Evolutionary conservation across 2,113 vertebrate genomes (phyloP).

Genomic region (Polypterus senegalus): DNA sequence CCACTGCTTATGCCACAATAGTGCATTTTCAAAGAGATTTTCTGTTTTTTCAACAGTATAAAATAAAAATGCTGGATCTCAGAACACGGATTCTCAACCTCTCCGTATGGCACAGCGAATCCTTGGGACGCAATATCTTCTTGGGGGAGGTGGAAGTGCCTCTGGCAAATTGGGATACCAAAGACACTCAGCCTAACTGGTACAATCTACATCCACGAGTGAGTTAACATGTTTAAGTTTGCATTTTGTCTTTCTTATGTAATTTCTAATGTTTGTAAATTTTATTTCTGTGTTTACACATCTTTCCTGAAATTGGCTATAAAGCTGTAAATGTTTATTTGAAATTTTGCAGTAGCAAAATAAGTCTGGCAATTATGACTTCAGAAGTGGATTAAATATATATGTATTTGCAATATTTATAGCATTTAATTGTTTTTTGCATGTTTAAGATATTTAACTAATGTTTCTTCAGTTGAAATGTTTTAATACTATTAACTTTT

Average conservation of each 20-base stretch:
- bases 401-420: neutral
- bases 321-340: no score
- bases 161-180: slow-evolving; percentile 78
- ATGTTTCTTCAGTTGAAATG: neutral
- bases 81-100: slow-evolving; percentile 70
- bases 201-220: slow-evolving; percentile 75
- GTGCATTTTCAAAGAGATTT: no score
- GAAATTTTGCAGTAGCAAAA: no score
- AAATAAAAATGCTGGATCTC: slow-evolving; percentile 62
- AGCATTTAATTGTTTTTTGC: neutral
- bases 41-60: slow-evolving; percentile 37
- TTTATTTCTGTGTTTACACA: no score
- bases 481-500: no score
- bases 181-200: slow-evolving; percentile 55
- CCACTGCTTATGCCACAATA: no score
- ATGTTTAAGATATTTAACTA: neutral
- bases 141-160: slow-evolving; percentile 80
- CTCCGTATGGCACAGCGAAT: slow-evolving; percentile 84
- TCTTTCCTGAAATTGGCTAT: no score
- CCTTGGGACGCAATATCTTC: slow-evolving; percentile 77
- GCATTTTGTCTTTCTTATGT: no score
- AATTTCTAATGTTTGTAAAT: no score
- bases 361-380: no score
- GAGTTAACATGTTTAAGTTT: slow-evolving; percentile 18
- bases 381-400: neutral